Evolutionary conservation across 2,113 vertebrate species (phyloP).

Genomic region (Gymnorhina tibicen): DNA sequence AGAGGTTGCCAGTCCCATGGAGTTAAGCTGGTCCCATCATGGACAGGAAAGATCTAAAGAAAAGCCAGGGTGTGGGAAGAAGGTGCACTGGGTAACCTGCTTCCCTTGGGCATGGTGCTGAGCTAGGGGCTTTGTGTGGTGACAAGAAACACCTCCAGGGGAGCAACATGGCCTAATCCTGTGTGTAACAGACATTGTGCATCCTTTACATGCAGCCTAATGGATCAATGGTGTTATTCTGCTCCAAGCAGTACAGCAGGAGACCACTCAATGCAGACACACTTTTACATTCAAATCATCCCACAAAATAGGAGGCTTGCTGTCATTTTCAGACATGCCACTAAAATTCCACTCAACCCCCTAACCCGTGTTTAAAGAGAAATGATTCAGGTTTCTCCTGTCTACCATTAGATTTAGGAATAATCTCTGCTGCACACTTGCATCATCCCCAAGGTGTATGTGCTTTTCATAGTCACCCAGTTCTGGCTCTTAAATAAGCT

Average conservation of each 20-base stretch:
- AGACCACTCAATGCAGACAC: background rate
- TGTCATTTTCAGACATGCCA: background rate
- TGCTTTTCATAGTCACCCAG: background rate
- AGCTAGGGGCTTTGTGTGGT: background rate
- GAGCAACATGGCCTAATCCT: background rate
- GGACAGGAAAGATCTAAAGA: background rate
- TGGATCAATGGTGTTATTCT: background rate
- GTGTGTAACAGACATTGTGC: background rate
- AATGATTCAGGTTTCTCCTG: background rate
- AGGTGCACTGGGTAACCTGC: background rate
- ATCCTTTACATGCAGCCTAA: background rate
- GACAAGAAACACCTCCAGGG: background rate
- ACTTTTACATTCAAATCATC: background rate
- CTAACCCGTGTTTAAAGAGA: background rate
- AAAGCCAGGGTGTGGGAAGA: background rate
- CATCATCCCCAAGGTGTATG: background rate
- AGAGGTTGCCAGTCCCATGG: accelerated
- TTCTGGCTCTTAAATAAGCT: slow-evolving; percentile 22
- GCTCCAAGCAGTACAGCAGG: background rate
- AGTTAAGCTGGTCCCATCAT: background rate
- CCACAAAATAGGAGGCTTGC: background rate
- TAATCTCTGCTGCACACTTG: background rate
- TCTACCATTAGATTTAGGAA: background rate
- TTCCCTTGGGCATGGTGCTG: background rate
- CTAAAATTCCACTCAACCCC: background rate